Evolutionary conservation across 2,797 vertebrate species (phyloP), one percentile per base, ranked within the genome.

Genomic region (Pteronotus mesoamericanus): DNA sequence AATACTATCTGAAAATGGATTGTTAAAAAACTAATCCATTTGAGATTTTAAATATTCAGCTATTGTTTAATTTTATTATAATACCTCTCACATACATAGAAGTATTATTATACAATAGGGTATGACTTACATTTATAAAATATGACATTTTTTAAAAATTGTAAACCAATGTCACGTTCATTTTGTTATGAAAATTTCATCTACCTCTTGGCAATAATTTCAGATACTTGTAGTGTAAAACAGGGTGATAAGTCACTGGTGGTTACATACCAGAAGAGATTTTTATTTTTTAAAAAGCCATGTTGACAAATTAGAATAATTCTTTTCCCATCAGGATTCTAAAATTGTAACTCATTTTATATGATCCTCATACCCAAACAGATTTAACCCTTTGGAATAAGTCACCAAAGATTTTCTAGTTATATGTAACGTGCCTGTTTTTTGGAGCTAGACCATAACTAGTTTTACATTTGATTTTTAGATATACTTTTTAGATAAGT

Each of bases 51-150:
- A 94, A 75, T 11, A 46, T 22, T 75, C 29, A 53, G 37, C 79
- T 87, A 1, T 68, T 92, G 7, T 66, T 78, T 91, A 79, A 75
- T 90, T 95, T 78, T 93, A 86, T 93, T 78, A 68, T 82, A 89
- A 75, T 78, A 51, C 10, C 19, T 68, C 6, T 91, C 32, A 89
- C 24, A 94, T 89, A 92, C 2, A 16, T 75, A 95, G 29, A 61
- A 39, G 24, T 84, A 71, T 74, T 93, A 44, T 61, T 53, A 61
- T 61, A 79, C 90, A 94, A 34, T 85, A 34, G 22, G 16, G 8
- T 78, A 66, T 86, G 26, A 34, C 37, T 84, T 86, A 39, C 14
- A 64, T 26, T 89, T 64, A 57, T 39, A 51, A 37, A 64, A 26
- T 34, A 46, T 48, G 16, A 34, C 77, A 69, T 61, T 95, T 91